Base-by-base conservation (phyloP, 1,140 invertebrate species). In the Caenorhabditis remanei region DNA sequence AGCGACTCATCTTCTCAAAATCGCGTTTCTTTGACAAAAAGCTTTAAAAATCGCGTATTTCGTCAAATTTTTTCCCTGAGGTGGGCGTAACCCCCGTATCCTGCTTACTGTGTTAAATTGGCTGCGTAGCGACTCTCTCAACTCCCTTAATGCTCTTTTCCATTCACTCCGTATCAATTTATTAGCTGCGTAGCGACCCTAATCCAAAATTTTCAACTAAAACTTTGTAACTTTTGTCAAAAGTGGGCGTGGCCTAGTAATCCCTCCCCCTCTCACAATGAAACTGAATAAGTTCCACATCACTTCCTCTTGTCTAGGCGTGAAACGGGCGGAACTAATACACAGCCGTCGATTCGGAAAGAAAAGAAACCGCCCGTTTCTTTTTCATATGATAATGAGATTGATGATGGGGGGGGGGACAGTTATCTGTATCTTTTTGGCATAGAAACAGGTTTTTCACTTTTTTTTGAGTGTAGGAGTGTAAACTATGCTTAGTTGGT, bases 371-470 rank as follows among this genome's bases (percentile, higher is more conserved):
- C 19, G 61, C 14, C n/a, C 21, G 21, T 13, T 32, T 8, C n/a
- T n/a, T 71, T 71, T 71, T 71, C 65, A 43, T 71, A 71, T 71
- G 65, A 43, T 71, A 71, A 71, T 71, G 65, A 71, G 65, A 71
- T 71, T 71, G 65, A 71, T 71, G 41, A 13, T 6, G 9, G 14
- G 14, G 65, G 40, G 6, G 9, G 14, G 14, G 65, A 46, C 40
- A 46, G 14, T 43, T 46, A 43, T 71, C 41, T n/a, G 40, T 46
- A 4, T 43, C 9, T 41, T 43, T 43, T 43, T 67, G 65, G 65
- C 65, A 46, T 32, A 32, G 4, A 32, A 63, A 13, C 16, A n/a
- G 56, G 56, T 53, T 53, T 53, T 53, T 50, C 14, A 16, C 9
- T 16, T 9, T 50, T 9, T 16, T 1, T 0, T 1, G 8, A 7